Evolutionary conservation across 2,113 vertebrate species (phyloP).

Genomic region (Mohoua ochrocephala): DNA sequence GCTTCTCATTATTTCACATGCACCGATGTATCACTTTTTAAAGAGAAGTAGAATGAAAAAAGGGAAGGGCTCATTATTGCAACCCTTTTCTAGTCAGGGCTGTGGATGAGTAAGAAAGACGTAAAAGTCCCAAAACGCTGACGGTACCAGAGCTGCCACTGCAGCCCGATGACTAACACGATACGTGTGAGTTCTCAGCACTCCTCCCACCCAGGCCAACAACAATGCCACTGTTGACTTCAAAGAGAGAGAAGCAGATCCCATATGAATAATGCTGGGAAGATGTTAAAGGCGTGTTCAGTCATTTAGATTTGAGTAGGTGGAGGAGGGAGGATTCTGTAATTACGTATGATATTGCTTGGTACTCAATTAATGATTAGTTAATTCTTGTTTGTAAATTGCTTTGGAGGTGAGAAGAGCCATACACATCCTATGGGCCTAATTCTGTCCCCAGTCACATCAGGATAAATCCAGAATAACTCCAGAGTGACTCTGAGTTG

Average conservation of each 20-base stretch:
- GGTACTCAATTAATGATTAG: slow-evolving; percentile 53
- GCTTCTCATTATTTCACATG: not conserved
- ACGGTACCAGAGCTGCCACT: slow-evolving; percentile 13
- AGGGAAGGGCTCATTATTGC: not conserved
- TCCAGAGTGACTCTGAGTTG: not conserved
- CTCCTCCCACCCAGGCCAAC: slow-evolving; percentile 44
- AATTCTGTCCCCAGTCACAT: not conserved
- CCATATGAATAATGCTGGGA: slow-evolving; percentile 56
- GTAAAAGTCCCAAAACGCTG: slow-evolving; percentile 47
- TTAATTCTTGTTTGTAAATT: slow-evolving; percentile 60
- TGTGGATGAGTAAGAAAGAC: slow-evolving; percentile 33
- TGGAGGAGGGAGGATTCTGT: slow-evolving; percentile 61
- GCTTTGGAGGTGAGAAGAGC: slow-evolving; percentile 44
- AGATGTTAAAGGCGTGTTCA: slow-evolving; percentile 61
- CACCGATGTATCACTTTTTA: not conserved
- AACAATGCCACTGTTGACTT: slow-evolving; percentile 52
- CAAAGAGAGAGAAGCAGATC: slow-evolving; percentile 51
- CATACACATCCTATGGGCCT: not conserved
- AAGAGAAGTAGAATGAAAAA: not conserved
- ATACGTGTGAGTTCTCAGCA: slow-evolving; percentile 34
- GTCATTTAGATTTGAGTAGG: slow-evolving; percentile 58
- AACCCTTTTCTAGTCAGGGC: not conserved
- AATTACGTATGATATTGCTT: slow-evolving; percentile 46
- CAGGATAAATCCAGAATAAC: not conserved
- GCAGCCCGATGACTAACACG: slow-evolving; percentile 52